phyloP scores from a whole-genome alignment of 2,888 invertebrate species.

The Rambutsinella grinnellia region DNA sequence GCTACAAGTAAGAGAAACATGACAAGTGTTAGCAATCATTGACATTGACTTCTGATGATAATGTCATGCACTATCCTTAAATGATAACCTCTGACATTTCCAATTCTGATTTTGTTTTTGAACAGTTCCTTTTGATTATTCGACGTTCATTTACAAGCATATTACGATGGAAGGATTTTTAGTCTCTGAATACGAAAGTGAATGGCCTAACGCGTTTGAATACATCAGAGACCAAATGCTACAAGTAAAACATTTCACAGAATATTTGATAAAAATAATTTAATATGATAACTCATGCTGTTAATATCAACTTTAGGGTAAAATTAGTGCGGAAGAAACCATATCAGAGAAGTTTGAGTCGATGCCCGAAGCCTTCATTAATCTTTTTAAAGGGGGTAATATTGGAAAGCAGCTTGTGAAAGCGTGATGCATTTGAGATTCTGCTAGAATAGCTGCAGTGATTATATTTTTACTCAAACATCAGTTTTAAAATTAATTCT shows the following conservation, averaged over 20 bases:
- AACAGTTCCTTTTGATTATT: constrained; percentile 47
- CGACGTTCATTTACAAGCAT: constrained; percentile 30
- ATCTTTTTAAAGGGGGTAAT: constrained; percentile 77
- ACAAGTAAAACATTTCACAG: neutral
- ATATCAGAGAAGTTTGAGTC: constrained; percentile 81
- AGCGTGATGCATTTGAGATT: too few species aligned
- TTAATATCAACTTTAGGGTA: constrained; percentile 72
- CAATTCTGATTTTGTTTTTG: neutral
- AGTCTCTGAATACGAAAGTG: constrained; percentile 20
- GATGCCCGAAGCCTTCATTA: constrained; percentile 78
- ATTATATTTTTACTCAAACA: too few species aligned
- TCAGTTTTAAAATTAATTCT: too few species aligned
- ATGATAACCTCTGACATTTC: too few species aligned
- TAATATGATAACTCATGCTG: neutral
- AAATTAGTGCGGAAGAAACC: constrained; percentile 79
- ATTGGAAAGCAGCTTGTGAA: constrained; percentile 80
- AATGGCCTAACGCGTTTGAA: constrained; percentile 21
- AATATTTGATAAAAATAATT: neutral
- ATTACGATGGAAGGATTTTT: constrained; percentile 34
- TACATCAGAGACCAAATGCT: constrained; percentile 35
- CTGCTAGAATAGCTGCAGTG: too few species aligned
- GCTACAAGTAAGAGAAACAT: constrained; percentile 19
- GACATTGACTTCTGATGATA: neutral
- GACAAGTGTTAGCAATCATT: too few species aligned
- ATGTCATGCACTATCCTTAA: neutral